Base-by-base conservation (phyloP, 2,797 vertebrate species). In the Pachyuromys duprasi region DNA sequence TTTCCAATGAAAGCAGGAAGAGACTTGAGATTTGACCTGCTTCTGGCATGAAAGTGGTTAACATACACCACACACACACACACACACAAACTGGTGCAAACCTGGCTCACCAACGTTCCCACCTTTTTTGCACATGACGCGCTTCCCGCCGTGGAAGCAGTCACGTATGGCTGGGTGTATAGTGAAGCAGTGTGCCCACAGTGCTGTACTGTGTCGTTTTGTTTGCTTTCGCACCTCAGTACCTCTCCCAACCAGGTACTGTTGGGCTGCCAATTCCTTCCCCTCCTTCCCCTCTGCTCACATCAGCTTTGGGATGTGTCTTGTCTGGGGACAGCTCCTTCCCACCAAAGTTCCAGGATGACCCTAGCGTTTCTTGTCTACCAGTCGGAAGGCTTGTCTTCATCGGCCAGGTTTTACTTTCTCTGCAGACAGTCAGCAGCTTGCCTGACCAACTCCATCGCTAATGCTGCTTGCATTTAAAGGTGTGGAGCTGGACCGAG, bases 181-280 rank as follows among this genome's bases (percentile, higher is more conserved):
- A 83, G 93, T 20, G 26, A 12, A 14, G 95, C 45, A 65, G 94
- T 62, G 94, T 89, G 28, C 6, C 67, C 93, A 97, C 97, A 97
- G 90, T 49, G 92, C 72, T 0, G 93, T 36, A 49, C 94, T 97
- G n/a, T 96, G 14, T 4, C 75, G 0, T 57, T 57, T 1, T 96
- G 88, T 97, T 98, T 97, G 97, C 96, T 97, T 96, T 96, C 55
- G 33, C 95, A 86, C 97, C 96, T 95, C 91, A 8, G 90, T 53
- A 4, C 90, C 74, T 91, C 90, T 93, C 74, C 86, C 49, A 49
- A 57, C 92, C 90, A 97, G 95, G 95, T 94, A 86, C 28, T 2
- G 0, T 22, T 2, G 2, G 45, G 83, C 78, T 80, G 92, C 95
- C 90, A 69, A 2, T 62, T 3, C 79, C 28, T 39, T 70, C 81